Conservation (phyloP, 2,113 vertebrate species). For the Holacanthus passer region DNA sequence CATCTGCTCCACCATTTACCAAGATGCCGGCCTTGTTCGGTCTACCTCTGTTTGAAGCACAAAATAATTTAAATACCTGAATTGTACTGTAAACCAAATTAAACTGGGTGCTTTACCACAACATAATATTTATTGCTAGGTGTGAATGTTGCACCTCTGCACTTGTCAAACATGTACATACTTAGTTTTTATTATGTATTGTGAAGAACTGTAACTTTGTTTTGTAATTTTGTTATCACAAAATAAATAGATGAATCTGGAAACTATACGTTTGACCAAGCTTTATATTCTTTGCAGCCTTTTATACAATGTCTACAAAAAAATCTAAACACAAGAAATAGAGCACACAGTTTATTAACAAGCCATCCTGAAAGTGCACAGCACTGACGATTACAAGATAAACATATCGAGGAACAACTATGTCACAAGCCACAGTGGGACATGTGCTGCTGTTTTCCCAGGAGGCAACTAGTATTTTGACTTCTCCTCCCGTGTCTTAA, state of each 20-base stretch:
- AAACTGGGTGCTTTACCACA: conserved; percentile 10
- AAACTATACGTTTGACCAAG: background rate
- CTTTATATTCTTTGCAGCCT: background rate
- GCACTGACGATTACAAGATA: background rate
- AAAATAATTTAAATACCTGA: conserved; percentile 36
- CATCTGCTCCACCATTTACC: conserved; percentile 5
- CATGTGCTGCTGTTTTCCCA: conserved; percentile 18
- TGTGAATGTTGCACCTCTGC: conserved; percentile 35
- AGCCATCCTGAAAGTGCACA: background rate
- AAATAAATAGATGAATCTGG: conserved; percentile 59
- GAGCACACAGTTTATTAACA: background rate
- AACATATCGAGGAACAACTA: background rate
- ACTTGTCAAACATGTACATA: conserved; percentile 71
- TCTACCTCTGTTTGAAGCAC: conserved; percentile 52
- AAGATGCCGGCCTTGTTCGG: conserved; percentile 36
- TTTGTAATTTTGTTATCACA: conserved; percentile 59
- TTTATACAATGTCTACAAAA: background rate
- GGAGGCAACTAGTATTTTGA: conserved; percentile 23
- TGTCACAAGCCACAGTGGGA: background rate
- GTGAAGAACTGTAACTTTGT: conserved; percentile 40
- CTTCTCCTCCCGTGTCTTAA: conserved; percentile 44
- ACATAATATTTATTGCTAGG: conserved; percentile 71
- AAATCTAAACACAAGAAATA: background rate
- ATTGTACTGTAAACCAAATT: conserved; percentile 52
- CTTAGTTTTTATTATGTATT: conserved; percentile 53